Percentiles rank a stretch among this genome's conserved stretches.
phyloP scores from a whole-genome alignment of 1,140 invertebrate genomes.

The Arctopsyche grandis region DNA sequence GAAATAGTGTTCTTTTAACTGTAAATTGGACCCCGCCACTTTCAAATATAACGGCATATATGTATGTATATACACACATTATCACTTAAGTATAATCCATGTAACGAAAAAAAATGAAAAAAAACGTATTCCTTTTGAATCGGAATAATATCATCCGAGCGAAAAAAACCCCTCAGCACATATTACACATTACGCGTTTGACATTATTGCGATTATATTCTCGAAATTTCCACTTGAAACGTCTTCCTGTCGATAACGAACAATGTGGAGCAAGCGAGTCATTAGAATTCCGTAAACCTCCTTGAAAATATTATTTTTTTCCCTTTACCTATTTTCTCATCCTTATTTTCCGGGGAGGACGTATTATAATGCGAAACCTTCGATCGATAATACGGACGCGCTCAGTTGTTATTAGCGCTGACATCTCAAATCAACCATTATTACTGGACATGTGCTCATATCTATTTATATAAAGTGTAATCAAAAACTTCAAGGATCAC shows the following conservation, averaged over 20 bases:
- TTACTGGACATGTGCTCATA: background rate
- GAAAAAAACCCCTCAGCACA: background rate
- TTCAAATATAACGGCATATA: too few species aligned
- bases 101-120: too few species aligned
- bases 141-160: background rate
- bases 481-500: too few species aligned
- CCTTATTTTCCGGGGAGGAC: background rate
- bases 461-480: background rate
- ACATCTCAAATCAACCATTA: background rate
- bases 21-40: too few species aligned
- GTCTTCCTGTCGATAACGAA: background rate
- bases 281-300: conserved; percentile 35
- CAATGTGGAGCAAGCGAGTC: conserved; percentile 6
- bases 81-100: too few species aligned
- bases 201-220: conserved; percentile 17
- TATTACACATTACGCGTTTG: too few species aligned
- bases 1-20: too few species aligned
- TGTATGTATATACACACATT: too few species aligned
- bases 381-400: background rate
- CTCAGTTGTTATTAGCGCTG: conserved; percentile 2
- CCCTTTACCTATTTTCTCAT: background rate
- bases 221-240: conserved; percentile 6
- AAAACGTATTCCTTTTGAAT: background rate
- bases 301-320: conserved; percentile 11
- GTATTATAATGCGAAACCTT: conserved; percentile 14